These are phyloP conservation scores for Phania funesta DNA, from an alignment of 2,888 invertebrate species.

Conservation along the genomic window DNA sequence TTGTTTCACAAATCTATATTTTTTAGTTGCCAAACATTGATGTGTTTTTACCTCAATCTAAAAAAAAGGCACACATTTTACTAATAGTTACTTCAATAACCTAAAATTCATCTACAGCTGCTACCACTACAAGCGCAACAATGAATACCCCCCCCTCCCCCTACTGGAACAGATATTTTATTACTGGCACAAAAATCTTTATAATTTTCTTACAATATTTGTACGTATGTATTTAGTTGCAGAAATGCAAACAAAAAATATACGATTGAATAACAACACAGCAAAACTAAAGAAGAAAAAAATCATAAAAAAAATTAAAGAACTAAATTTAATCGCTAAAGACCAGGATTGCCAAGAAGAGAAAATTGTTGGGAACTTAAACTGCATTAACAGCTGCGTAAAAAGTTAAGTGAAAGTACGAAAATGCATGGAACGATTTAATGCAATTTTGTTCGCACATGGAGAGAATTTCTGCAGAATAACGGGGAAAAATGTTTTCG, in stretches of 20 bases:
- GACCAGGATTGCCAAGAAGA: slow-evolving; percentile 23
- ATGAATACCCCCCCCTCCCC: no score
- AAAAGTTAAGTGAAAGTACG: no score
- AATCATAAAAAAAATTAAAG: background rate
- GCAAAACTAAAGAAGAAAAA: background rate
- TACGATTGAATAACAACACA: slow-evolving; percentile 31
- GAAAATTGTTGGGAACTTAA: background rate
- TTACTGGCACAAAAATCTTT: slow-evolving; percentile 41
- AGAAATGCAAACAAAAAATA: slow-evolving; percentile 57
- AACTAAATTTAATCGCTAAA: slow-evolving; percentile 31
- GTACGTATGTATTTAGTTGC: slow-evolving; percentile 48
- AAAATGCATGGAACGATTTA: no score
- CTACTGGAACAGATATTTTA: slow-evolving; percentile 47
- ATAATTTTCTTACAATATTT: slow-evolving; percentile 31
- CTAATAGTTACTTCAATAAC: no score
- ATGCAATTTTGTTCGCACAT: no score
- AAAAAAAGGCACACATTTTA: background rate
- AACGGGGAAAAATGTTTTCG: no score
- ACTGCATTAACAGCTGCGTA: background rate
- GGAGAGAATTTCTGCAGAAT: no score
- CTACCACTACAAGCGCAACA: no score
- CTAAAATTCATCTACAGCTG: no score
- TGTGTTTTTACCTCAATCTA: background rate
- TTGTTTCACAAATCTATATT: background rate
- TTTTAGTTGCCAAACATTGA: slow-evolving; percentile 7